phyloP scores from a whole-genome alignment of 2,113 vertebrate species.

The Nycticryphes semicollaris region DNA sequence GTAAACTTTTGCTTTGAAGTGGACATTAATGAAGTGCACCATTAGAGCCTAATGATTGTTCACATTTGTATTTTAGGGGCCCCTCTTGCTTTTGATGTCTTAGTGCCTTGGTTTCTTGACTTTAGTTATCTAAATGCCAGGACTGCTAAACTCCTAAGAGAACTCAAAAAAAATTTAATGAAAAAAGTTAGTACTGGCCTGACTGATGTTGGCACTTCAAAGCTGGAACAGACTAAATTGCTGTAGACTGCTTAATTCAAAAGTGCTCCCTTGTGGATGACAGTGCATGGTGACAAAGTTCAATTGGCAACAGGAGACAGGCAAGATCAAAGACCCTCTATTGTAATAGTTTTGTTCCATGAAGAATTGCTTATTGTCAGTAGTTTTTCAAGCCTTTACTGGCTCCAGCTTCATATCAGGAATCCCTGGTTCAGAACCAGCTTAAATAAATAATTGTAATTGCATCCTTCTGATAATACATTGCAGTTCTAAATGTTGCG shows the following conservation, averaged over 20 bases:
- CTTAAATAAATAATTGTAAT: slow-evolving; percentile 71
- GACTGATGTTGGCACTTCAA: slow-evolving; percentile 94
- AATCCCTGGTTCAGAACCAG: slow-evolving; percentile 70
- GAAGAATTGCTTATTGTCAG: slow-evolving; percentile 97
- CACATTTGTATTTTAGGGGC: slow-evolving; percentile 84
- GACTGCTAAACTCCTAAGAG: slow-evolving; percentile 85
- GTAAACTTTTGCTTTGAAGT: slow-evolving; percentile 92
- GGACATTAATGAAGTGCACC: slow-evolving; percentile 92
- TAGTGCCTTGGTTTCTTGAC: slow-evolving; percentile 76
- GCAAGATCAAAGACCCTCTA: slow-evolving; percentile 91
- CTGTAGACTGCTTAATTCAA: slow-evolving; percentile 96
- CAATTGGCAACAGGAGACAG: slow-evolving; percentile 92
- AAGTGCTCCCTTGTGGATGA: slow-evolving; percentile 89
- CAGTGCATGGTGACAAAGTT: slow-evolving; percentile 96
- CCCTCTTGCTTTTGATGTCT: slow-evolving; percentile 89
- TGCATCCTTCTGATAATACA: slow-evolving; percentile 36
- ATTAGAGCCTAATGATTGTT: slow-evolving; percentile 84
- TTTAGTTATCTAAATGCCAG: slow-evolving; percentile 88
- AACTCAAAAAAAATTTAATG: slow-evolving; percentile 81
- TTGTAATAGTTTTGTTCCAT: slow-evolving; percentile 96
- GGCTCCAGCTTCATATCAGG: slow-evolving; percentile 86
- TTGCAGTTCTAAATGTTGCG: slow-evolving; percentile 2
- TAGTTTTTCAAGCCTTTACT: slow-evolving; percentile 85
- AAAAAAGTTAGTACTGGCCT: slow-evolving; percentile 79
- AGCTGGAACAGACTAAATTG: slow-evolving; percentile 91